These are phyloP conservation scores for Oncorhynchus masou DNA, from an alignment of 2,113 vertebrate genomes.

Conservation along the genomic window DNA sequence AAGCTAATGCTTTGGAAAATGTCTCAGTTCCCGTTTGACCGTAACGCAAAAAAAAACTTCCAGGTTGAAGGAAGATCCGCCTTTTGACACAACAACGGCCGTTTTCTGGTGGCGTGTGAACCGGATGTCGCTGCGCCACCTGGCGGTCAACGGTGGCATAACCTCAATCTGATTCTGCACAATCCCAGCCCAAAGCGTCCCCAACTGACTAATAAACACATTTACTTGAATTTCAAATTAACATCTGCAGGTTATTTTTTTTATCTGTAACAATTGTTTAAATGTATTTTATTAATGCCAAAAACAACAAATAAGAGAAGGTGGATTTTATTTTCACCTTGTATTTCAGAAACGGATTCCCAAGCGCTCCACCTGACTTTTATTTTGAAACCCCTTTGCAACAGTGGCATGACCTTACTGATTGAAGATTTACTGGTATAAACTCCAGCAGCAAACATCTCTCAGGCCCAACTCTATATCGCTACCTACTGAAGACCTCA, in stretches of 20 bases:
- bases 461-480: no score
- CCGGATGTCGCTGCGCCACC: conserved; percentile 25
- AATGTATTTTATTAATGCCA: background rate
- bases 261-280: background rate
- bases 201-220: background rate
- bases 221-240: background rate
- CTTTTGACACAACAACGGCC: background rate
- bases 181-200: conserved; percentile 41
- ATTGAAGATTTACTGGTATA: background rate
- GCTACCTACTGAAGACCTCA: no score
- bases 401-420: background rate
- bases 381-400: background rate
- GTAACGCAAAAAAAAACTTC: background rate
- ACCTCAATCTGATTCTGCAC: background rate
- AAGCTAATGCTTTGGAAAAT: background rate
- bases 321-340: background rate
- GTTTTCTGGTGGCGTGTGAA: conserved; percentile 6
- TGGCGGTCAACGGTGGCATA: conserved; percentile 21
- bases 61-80: background rate
- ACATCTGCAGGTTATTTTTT: background rate
- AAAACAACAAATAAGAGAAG: background rate
- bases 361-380: background rate
- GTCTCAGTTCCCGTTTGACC: background rate
- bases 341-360: background rate
- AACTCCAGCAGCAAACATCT: no score